phyloP scores from a whole-genome alignment of 2,888 invertebrate genomes.

The Callosobruchus maculatus region DNA sequence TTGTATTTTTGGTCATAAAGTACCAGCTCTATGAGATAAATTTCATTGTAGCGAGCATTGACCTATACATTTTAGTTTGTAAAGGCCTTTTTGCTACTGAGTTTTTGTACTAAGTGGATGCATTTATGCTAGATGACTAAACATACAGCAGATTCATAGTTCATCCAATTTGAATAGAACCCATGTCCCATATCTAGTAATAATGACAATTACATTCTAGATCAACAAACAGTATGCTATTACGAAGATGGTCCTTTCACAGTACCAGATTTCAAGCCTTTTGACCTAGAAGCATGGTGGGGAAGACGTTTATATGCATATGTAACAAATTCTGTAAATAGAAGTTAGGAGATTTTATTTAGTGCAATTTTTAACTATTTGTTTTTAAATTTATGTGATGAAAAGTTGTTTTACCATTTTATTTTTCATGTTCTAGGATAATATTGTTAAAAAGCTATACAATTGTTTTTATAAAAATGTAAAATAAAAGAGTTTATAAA shows the following conservation, averaged over 20 bases:
- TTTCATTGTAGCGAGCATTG: too few relatives aligned
- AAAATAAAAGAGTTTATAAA: not conserved
- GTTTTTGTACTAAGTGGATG: too few relatives aligned
- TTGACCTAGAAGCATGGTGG: constrained; percentile 90
- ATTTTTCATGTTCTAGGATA: not conserved
- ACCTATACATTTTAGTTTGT: too few relatives aligned
- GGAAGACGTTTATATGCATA: constrained; percentile 81
- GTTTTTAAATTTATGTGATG: not conserved
- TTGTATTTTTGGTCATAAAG: too few relatives aligned
- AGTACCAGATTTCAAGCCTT: constrained; percentile 76
- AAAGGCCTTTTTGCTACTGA: too few relatives aligned
- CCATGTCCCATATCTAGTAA: too few relatives aligned
- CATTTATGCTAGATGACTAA: too few relatives aligned
- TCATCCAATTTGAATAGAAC: too few relatives aligned
- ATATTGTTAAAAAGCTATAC: not conserved
- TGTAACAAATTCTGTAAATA: constrained; percentile 67
- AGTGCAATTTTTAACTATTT: not conserved
- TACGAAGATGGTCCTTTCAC: constrained; percentile 74
- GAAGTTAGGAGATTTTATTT: constrained; percentile 15
- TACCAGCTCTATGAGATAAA: too few relatives aligned
- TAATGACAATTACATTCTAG: constrained; percentile 27
- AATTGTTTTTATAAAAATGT: not conserved
- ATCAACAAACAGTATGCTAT: constrained; percentile 52
- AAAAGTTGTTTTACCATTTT: not conserved
- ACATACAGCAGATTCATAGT: too few relatives aligned